Base-by-base conservation (phyloP, 2,888 invertebrate genomes). In the Cephus runcator region DNA sequence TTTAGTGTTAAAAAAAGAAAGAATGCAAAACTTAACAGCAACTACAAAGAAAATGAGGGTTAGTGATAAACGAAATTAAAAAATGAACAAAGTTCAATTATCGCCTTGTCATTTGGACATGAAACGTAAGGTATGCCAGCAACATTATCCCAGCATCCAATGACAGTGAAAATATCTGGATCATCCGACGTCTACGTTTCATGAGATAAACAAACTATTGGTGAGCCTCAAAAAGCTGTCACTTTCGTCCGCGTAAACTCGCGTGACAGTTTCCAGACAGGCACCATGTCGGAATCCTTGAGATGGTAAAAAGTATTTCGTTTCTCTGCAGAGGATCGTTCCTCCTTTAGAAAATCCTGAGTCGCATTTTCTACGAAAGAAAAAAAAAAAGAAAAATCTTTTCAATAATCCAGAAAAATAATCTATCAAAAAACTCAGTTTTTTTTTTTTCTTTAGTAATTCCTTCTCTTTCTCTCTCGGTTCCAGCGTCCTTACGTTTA, bases 131-230 rank as follows among this genome's bases (percentile, higher is more conserved):
- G 9, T 15, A 56, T 56, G 56, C 23, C 9, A 56, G 15, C 23
- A 23, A 23, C 56, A 56, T 56, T 23, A 2, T 23, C 23, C 23
- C 23, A 56, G 56, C 23, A 56, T 56, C 6, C 56, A 9, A 23
- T 56, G 23, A 56, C 56, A 56, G 56, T 56, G 23, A 56, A 71
- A 71, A 71, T 34, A 11, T 71, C 71, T 34, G 71, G 71, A 34
- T 31, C 77, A 69, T 34, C 56, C 33, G 36, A 34, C 69, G 68
- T 68, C 75, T n/a, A 75, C 69, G 15, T 75, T 78, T 78, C 73
- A 76, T 68, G 76, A 69, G 40, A 35, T 78, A 78, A 78, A 78
- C 78, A 78, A 76, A 78, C 76, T 76, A 75, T 78, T 76, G 75
- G 78, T 75, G 12, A 68, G 73, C 73, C 68, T 78, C 76, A 69